Base-by-base conservation (phyloP, 2,113 vertebrate species). In the Phrynosoma platyrhinos region DNA sequence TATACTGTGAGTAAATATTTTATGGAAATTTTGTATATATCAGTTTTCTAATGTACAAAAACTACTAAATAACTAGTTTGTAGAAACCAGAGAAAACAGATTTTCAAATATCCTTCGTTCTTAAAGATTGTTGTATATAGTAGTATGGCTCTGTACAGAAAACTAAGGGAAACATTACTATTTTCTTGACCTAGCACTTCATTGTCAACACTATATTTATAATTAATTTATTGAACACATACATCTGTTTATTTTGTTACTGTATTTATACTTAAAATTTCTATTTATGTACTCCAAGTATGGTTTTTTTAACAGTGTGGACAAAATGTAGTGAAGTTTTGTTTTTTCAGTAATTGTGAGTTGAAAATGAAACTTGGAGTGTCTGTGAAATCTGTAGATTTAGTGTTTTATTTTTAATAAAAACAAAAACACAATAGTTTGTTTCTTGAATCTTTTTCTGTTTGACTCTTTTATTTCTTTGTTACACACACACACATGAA, bases 171-270 rank as follows among this genome's bases (percentile, higher is more conserved):
- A 89, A 82, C 82, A 89, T 83, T 1, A 80, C 32, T 55, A 55
- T 93, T 87, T 62, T 92, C 89, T 88, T 91, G 88, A 92, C 94
- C 94, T 93, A 95, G 97, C 96, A 97, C 97, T 97, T 96, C 95
- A 92, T 93, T 91, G 69, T 92, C 94, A 93, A 90, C 88, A 85
- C 95, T 90, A 93, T 97, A 97, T 97, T 97, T 97, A 97, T 97
- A 94, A 94, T 93, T 97, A 97, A 97, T 96, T 97, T 97, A 98
- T 97, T 95, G 71, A 96, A 88, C 95, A 91, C 90, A 52, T 91
- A 94, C 95, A 91, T 91, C 92, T 92, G 90, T 94, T 94, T 97
- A 94, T 96, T 96, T 97, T 96, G 95, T 94, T 97, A 96, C 93
- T 94, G 82, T 97, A 98, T 97, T 97, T 97, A 97, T 98, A 92